These are phyloP conservation scores for Invenusta paracnida DNA, from an alignment of 2,888 invertebrate species.

Conservation along the genomic window DNA sequence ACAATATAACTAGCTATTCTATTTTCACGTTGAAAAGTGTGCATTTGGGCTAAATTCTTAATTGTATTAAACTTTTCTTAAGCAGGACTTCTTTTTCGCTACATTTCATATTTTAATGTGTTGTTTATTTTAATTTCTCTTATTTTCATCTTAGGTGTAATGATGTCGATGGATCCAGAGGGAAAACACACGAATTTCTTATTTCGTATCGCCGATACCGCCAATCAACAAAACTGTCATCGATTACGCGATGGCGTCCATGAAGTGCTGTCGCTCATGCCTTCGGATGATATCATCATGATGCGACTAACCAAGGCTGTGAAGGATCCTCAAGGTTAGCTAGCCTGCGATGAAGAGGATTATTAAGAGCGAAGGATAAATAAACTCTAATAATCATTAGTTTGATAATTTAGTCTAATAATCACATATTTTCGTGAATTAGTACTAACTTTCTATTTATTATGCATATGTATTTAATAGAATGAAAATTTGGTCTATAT, in stretches of 20 bases:
- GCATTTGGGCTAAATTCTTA: too few relatives aligned
- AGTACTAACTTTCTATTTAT: too few relatives aligned
- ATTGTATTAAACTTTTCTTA: too few relatives aligned
- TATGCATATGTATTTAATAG: too few relatives aligned
- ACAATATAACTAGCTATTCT: too few relatives aligned
- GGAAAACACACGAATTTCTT: conserved; percentile 58
- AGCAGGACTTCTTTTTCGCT: neutral
- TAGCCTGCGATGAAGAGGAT: neutral
- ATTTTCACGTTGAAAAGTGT: too few relatives aligned
- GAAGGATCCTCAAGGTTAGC: conserved; percentile 60
- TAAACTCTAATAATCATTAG: too few relatives aligned
- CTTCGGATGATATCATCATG: conserved; percentile 64
- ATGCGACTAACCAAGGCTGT: conserved; percentile 64
- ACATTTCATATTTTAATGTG: too few relatives aligned
- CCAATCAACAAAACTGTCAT: conserved; percentile 74
- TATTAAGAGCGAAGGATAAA: too few relatives aligned
- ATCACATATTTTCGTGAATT: conserved; percentile 13
- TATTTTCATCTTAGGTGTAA: conserved; percentile 92
- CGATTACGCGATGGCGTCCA: conserved; percentile 78
- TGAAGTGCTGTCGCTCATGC: conserved; percentile 73
- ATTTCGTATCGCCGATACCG: conserved; percentile 77
- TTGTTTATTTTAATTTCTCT: too few relatives aligned
- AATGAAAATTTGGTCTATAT: too few relatives aligned
- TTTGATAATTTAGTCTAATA: neutral
- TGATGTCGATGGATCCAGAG: conserved; percentile 68